Conservation (phyloP, 2,888 invertebrate genomes). For the Allygus modestus region DNA sequence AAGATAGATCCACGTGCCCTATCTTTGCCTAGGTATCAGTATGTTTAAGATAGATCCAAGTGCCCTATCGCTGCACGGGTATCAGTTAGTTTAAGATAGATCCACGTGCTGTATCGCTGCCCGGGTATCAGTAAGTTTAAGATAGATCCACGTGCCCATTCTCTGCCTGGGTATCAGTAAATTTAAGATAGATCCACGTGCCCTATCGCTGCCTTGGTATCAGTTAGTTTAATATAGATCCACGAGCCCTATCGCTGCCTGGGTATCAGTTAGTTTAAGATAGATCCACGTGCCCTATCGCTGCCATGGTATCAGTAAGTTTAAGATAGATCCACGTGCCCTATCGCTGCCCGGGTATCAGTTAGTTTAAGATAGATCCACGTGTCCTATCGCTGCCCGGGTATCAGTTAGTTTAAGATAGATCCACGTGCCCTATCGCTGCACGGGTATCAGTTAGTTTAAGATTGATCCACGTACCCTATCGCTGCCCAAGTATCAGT, state of each 20-base stretch:
- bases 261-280: too few relatives aligned
- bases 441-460: too few relatives aligned
- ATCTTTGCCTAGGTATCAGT: neutral
- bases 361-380: too few relatives aligned
- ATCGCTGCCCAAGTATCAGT: neutral
- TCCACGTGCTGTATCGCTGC: neutral
- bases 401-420: too few relatives aligned
- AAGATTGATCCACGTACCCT: neutral
- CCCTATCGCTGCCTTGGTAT: neutral
- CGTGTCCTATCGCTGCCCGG: constrained; percentile 1
- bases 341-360: neutral
- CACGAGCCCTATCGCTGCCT: neutral
- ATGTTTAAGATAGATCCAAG: too few relatives aligned
- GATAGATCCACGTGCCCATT: neutral
- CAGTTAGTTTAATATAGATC: too few relatives aligned
- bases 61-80: neutral
- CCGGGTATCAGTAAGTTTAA: too few relatives aligned
- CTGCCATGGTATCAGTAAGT: too few relatives aligned
- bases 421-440: neutral
- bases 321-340: neutral
- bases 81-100: too few relatives aligned
- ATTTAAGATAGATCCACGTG: too few relatives aligned
- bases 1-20: neutral
- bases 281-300: constrained; percentile 1
- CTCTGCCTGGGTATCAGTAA: too few relatives aligned